Evolutionary conservation across 1,140 invertebrate species (phyloP).

Genomic region (Condylostylus longicornis): DNA sequence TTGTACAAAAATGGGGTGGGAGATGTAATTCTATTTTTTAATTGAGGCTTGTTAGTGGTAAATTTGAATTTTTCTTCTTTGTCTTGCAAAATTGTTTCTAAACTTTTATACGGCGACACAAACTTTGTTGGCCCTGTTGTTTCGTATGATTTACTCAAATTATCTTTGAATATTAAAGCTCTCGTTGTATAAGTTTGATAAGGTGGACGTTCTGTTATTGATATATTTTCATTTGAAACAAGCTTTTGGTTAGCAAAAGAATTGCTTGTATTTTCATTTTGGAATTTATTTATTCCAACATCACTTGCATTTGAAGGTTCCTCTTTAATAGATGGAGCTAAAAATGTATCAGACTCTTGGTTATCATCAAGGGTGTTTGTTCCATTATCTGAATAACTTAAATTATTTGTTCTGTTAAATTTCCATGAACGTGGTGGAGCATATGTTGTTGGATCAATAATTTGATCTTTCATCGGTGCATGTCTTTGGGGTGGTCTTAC

Average conservation of each 20-base stretch:
- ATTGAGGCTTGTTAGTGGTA: constrained; percentile 11
- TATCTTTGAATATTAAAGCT: constrained; percentile 19
- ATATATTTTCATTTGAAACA: constrained; percentile 1
- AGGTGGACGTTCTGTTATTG: constrained; percentile 5
- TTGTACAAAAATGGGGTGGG: too few species aligned
- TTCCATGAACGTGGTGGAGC: constrained; percentile 11
- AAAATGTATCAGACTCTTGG: not conserved
- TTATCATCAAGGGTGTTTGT: not conserved
- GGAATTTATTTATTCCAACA: not conserved
- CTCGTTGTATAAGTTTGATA: constrained; percentile 20
- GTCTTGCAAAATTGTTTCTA: constrained; percentile 23
- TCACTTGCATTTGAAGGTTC: not conserved
- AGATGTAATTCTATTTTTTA: constrained; percentile 6
- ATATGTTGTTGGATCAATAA: constrained; percentile 28
- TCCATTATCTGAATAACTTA: not conserved
- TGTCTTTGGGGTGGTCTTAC: constrained; percentile 4
- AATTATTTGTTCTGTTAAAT: not conserved
- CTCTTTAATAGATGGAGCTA: not conserved
- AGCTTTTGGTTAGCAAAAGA: not conserved
- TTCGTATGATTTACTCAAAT: constrained; percentile 12
- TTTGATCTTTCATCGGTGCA: constrained; percentile 1
- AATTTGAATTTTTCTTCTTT: constrained; percentile 15
- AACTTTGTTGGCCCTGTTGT: constrained; percentile 19
- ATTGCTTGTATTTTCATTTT: not conserved
- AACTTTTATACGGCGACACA: constrained; percentile 29